phyloP scores from a whole-genome alignment of 2,888 invertebrate species.

The Cosmopolites sordidus region DNA sequence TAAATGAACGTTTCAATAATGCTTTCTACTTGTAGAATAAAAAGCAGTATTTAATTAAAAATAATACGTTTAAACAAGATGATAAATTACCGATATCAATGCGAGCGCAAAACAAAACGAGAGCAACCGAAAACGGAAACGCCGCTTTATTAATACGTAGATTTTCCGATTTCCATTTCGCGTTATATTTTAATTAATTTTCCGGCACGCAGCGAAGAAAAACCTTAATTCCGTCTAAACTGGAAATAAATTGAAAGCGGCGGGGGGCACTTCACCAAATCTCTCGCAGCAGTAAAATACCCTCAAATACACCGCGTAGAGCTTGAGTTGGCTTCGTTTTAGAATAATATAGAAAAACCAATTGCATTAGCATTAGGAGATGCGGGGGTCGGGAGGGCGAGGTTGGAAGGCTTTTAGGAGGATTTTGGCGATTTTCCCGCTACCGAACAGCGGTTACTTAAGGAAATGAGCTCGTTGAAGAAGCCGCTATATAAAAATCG shows the following conservation, averaged over 20 bases:
- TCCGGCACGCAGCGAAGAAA: neutral
- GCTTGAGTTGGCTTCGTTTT: slow-evolving; percentile 12
- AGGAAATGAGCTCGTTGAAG: slow-evolving; percentile 1
- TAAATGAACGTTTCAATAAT: no score
- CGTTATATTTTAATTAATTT: no score
- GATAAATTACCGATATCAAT: no score
- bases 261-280: slow-evolving; percentile 20
- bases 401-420: slow-evolving; percentile 8
- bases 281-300: slow-evolving; percentile 23
- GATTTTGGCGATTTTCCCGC: neutral
- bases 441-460: slow-evolving; percentile 1
- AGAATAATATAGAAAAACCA: slow-evolving; percentile 26
- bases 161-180: no score
- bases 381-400: neutral
- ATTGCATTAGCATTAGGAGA: slow-evolving; percentile 23
- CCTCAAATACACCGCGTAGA: slow-evolving; percentile 23
- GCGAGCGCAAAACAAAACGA: no score
- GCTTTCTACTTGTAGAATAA: no score
- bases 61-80: no score
- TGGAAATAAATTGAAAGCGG: slow-evolving; percentile 25
- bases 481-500: no score
- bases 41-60: no score
- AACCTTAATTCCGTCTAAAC: slow-evolving; percentile 18
- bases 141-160: no score
- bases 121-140: no score